These are phyloP conservation scores for Ctenomys sociabilis DNA, from an alignment of 2,113 vertebrate species.

Conservation along the genomic window DNA sequence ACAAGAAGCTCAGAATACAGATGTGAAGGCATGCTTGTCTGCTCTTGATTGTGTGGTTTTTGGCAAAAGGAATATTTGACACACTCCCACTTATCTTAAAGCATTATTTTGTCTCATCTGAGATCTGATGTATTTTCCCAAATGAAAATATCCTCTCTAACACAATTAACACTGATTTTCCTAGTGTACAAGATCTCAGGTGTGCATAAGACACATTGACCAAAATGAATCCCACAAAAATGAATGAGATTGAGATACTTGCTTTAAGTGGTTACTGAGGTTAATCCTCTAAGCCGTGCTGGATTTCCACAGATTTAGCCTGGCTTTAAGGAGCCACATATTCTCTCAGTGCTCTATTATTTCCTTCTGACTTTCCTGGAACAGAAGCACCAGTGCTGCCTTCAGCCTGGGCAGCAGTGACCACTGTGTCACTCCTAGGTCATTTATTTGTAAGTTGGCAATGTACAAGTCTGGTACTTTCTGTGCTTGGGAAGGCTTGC, in stretches of 20 bases:
- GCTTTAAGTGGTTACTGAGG: neutral
- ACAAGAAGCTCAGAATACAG: neutral
- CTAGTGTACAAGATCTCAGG: neutral
- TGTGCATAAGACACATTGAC: neutral
- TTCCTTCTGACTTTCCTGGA: constrained; percentile 65
- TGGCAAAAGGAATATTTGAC: neutral
- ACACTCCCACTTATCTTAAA: neutral
- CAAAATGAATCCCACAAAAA: neutral
- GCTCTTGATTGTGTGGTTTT: neutral
- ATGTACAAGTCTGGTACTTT: constrained; percentile 52
- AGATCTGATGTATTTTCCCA: constrained; percentile 25
- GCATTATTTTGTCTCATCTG: constrained; percentile 16
- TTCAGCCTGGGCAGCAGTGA: constrained; percentile 29
- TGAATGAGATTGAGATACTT: neutral
- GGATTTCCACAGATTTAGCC: constrained; percentile 9
- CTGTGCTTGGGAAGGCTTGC: constrained; percentile 58
- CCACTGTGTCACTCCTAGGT: constrained; percentile 28
- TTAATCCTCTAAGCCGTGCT: neutral
- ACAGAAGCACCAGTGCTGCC: neutral
- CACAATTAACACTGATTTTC: neutral
- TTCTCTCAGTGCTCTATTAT: constrained; percentile 42
- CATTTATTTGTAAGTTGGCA: constrained; percentile 55
- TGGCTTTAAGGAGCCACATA: neutral
- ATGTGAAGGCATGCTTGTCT: neutral
- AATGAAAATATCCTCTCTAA: neutral